Evolutionary conservation across 2,888 invertebrate genomes (phyloP), one percentile per base, ranked within the genome.

Genomic region (Diploptera punctata): DNA sequence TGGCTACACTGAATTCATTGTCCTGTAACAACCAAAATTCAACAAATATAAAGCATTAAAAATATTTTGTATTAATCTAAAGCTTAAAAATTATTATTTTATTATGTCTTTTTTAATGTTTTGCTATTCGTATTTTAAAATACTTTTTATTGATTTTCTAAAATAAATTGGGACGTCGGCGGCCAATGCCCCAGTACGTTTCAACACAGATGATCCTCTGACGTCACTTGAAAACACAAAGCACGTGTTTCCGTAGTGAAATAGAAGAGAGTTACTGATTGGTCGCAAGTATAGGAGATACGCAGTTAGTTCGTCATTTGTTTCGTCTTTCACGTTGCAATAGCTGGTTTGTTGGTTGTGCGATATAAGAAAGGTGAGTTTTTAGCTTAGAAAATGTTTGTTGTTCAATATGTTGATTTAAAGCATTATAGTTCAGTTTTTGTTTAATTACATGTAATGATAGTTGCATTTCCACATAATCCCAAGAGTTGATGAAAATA

Each of bases 261-360:
- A 60, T 47, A 19, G 16, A 52, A 67, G 67, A 33, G 16, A 1
- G 49, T 21, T 31, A 67, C 31, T 44, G 52, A 73, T 73, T 73
- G 70, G 73, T 44, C 70, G 44, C 19, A 57, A 0, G 7, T 7
- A 43, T 21, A 47, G 38, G 49, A 57, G 65, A 57, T 38, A 68
- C 67, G 65, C 70, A 65, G 21, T 60, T 38, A 33, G 44, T 62
- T 67, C 70, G 70, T 73, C 73, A 67, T 65, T 73, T 70, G 69
- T 76, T 72, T 69, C 72, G 60, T 75, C 74, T 76, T 76, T 76
- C 75, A 76, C 76, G 74, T 75, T 72, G 76, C 73, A 73, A 44
- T 70, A 24, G 70, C 73, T 67, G 71, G 73, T 72, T 72, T 72
- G 61, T 71, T 67, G 49, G 67, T 68, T 31, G 54, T 62, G 16